Evolutionary conservation across 2,888 invertebrate genomes (phyloP).

Genomic region (Cryptophagus acutangulus): DNA sequence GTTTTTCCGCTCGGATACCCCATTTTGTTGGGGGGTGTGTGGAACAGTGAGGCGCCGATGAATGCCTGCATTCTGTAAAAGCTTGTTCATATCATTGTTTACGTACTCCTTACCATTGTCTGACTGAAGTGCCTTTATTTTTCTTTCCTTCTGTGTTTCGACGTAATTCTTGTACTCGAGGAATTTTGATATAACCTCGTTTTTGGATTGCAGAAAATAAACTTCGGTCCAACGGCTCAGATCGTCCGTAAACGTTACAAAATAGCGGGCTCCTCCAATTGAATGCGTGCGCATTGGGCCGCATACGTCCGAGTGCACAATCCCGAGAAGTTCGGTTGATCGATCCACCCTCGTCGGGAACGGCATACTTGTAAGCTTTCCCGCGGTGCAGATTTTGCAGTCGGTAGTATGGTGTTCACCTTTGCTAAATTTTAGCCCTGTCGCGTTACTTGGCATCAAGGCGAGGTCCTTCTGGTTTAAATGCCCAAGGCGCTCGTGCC

Average conservation of each 20-base stretch:
- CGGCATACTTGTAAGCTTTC: constrained; percentile 5
- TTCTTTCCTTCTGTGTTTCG: background rate
- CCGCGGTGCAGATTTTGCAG: constrained; percentile 4
- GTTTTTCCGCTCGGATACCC: background rate
- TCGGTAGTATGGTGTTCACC: too few relatives aligned
- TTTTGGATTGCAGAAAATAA: constrained; percentile 1
- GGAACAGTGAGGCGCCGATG: background rate
- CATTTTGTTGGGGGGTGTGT: background rate
- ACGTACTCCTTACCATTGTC: background rate
- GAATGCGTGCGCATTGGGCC: constrained; percentile 5
- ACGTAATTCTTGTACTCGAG: background rate
- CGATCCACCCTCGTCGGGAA: background rate
- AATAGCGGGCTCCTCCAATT: constrained; percentile 1
- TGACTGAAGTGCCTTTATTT: background rate
- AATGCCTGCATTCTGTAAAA: background rate
- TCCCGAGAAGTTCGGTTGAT: background rate
- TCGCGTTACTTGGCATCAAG: too few relatives aligned
- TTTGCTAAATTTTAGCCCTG: too few relatives aligned
- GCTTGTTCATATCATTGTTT: background rate
- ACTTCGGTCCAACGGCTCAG: background rate
- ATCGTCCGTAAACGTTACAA: constrained; percentile 7
- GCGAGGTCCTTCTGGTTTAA: too few relatives aligned
- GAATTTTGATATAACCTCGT: constrained; percentile 1
- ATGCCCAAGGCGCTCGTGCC: too few relatives aligned
- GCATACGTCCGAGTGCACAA: constrained; percentile 4